Percentiles rank a stretch among this genome's conserved stretches.
Evolutionary conservation across 2,888 invertebrate genomes (phyloP).

Genomic region (Dynastes maya): DNA sequence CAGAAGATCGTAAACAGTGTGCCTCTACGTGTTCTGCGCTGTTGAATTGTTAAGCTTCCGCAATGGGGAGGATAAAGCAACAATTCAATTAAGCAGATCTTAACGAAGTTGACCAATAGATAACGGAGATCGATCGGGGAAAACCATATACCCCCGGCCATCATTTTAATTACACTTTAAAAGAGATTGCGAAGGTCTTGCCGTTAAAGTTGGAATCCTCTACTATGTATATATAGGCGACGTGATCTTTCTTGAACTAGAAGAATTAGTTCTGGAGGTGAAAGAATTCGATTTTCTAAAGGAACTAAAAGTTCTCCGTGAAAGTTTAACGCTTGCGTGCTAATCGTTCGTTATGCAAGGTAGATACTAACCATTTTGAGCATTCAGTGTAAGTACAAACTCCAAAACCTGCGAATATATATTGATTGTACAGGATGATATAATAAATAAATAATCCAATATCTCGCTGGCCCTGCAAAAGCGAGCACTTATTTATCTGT

Average conservation of each 20-base stretch:
- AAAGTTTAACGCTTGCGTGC: no score
- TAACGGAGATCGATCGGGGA: not conserved
- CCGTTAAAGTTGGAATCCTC: not conserved
- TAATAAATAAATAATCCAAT: no score
- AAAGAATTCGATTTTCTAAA: no score
- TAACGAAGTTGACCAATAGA: not conserved
- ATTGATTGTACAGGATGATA: no score
- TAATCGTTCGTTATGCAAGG: no score
- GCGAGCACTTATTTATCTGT: no score
- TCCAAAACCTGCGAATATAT: no score
- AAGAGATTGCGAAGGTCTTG: not conserved
- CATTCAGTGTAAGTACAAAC: no score
- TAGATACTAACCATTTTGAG: no score
- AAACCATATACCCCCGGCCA: not conserved
- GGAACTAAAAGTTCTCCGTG: no score
- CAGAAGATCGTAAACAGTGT: constrained; percentile 70
- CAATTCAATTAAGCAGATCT: constrained; percentile 10
- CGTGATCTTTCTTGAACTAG: not conserved
- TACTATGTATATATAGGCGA: not conserved
- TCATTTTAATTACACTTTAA: constrained; percentile 2
- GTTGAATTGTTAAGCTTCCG: constrained; percentile 13
- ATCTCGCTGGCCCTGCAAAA: no score
- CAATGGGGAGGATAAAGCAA: constrained; percentile 12
- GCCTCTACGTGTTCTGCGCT: constrained; percentile 79
- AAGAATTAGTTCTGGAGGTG: not conserved